Base-by-base conservation (phyloP, 2,113 vertebrate genomes). In the Cyprinodon brontotheroides region DNA sequence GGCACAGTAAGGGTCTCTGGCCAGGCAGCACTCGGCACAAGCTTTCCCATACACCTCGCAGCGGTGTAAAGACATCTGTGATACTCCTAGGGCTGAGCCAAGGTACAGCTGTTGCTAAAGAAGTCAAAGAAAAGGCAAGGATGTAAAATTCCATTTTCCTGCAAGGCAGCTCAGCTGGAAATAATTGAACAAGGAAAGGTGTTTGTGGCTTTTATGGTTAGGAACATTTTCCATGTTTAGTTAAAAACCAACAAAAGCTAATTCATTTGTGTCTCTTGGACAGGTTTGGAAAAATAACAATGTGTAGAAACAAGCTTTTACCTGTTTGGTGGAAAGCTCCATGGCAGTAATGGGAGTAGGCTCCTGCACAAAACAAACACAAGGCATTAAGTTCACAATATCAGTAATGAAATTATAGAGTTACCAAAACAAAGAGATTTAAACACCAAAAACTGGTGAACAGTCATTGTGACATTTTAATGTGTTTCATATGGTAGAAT, bases 251-350 rank as follows among this genome's bases (percentile, higher is more conserved):
- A 50, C 13, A 53, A 41, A 17, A 37, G 73, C 48, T 48, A 12
- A 0, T 11, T 70, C 50, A 72, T 61, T 68, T 59, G 15, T 61
- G 68, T 65, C 8, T 14, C 57, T 43, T 57, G 3, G 20, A n/a
- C 50, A n/a, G 20, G 20, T 74, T 45, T 22, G 36, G 61, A 43
- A n/a, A 45, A 78, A 72, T 74, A 15, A 79, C 59, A 36, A 65
- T 3, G 74, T 73, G 79, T 36, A 61, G 60, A 70, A 68, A 45
- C 22, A n/a, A 37, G 72, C 61, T 70, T 76, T 81, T 82, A 99
- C 98, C 96, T 99, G 98, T 83, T 99, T 99, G 59, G 97, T 98
- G 65, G 98, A 99, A 87, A 99, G 95, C 86, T 98, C 96, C 97
- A 99, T 98, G n/a, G 96, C 96, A 61, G 96, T 97, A 84, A 99